Evolutionary conservation across 2,888 invertebrate genomes (phyloP).

Genomic region (Erebia aethiops): DNA sequence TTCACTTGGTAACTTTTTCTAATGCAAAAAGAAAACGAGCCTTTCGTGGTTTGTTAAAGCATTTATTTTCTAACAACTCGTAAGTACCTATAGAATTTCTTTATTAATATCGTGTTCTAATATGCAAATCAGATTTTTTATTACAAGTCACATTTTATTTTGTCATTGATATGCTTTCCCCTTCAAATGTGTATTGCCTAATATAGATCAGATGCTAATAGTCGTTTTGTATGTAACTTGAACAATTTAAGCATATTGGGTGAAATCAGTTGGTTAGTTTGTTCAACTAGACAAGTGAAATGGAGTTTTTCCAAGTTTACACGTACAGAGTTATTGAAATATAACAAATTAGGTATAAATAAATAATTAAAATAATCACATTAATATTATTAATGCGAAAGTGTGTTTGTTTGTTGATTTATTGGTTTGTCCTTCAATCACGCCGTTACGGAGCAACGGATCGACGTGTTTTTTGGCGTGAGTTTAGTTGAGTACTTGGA

Average conservation of each 20-base stretch:
- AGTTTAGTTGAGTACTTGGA: too few species aligned
- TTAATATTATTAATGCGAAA: too few species aligned
- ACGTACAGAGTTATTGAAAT: neutral
- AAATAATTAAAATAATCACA: too few species aligned
- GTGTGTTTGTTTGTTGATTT: too few species aligned
- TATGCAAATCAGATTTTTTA: slow-evolving; percentile 26
- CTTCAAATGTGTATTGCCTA: slow-evolving; percentile 22
- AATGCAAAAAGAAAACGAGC: neutral
- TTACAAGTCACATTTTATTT: slow-evolving; percentile 26
- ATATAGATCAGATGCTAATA: slow-evolving; percentile 23
- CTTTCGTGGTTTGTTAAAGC: neutral
- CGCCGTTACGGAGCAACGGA: too few species aligned
- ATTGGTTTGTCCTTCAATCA: too few species aligned
- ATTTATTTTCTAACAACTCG: neutral
- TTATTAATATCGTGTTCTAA: slow-evolving; percentile 11
- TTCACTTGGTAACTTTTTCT: too few species aligned
- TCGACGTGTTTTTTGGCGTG: too few species aligned
- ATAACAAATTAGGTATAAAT: neutral
- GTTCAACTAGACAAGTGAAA: slow-evolving; percentile 3
- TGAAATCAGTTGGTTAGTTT: slow-evolving; percentile 14
- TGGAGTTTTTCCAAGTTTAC: neutral
- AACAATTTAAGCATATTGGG: slow-evolving; percentile 11
- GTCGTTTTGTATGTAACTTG: slow-evolving; percentile 9
- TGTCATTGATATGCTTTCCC: slow-evolving; percentile 15
- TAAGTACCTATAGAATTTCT: slow-evolving; percentile 3